These are phyloP conservation scores for Morelia viridis DNA, from an alignment of 2,797 vertebrate genomes.

Conservation along the genomic window DNA sequence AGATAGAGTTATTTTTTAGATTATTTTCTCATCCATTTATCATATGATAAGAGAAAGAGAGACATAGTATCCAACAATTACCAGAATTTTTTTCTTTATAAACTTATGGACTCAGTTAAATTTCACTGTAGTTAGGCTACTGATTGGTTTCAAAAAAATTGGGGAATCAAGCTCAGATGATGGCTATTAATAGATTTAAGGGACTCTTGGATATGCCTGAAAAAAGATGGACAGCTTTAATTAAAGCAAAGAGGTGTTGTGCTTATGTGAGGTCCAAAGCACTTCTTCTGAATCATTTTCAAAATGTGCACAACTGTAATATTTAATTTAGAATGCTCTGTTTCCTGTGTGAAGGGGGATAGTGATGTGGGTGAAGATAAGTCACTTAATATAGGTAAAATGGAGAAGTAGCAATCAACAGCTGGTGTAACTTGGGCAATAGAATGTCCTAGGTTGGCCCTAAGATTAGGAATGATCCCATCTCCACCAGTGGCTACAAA, in stretches of 20 bases:
- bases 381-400: neutral
- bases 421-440: neutral
- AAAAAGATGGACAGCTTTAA: neutral
- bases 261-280: neutral
- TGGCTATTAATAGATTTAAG: neutral
- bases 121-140: neutral
- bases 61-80: neutral
- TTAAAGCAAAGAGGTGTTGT: neutral
- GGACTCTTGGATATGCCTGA: neutral
- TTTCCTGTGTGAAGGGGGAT: neutral
- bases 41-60: neutral
- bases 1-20: neutral
- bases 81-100: constrained; percentile 1
- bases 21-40: neutral
- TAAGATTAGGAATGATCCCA: neutral
- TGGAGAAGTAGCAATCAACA: neutral
- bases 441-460: neutral
- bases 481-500: neutral
- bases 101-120: neutral
- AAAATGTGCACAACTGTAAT: neutral
- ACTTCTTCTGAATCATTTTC: neutral
- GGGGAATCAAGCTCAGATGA: neutral
- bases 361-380: neutral
- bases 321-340: neutral
- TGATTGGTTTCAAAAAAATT: constrained; percentile 4